Conservation (phyloP, 1,140 invertebrate genomes). For the Musca vetustissima region DNA sequence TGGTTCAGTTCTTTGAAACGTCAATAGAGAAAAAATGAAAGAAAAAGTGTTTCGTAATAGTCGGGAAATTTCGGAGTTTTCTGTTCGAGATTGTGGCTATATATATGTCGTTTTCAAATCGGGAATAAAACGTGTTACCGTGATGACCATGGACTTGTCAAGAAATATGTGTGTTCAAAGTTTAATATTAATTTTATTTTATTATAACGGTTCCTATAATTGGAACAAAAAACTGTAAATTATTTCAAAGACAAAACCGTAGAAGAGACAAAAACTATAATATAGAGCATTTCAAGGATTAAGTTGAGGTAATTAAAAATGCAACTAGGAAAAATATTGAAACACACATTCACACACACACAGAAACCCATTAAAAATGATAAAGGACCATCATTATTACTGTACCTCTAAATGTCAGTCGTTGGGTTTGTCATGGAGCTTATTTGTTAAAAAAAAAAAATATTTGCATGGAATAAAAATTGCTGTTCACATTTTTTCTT, state of each 20-base stretch:
- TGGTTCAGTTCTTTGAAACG: neutral
- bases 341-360: too few relatives aligned
- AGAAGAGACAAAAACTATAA: conserved; percentile 8
- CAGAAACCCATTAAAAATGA: too few relatives aligned
- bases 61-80: neutral
- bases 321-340: too few relatives aligned
- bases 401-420: too few relatives aligned
- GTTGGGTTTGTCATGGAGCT: too few relatives aligned
- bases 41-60: conserved; percentile 8
- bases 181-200: conserved; percentile 56
- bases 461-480: too few relatives aligned
- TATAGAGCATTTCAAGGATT: neutral
- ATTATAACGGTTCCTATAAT: conserved; percentile 56
- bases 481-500: too few relatives aligned
- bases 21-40: too few relatives aligned
- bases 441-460: too few relatives aligned
- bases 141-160: conserved; percentile 39
- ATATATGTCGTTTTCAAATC: neutral
- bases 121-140: too few relatives aligned
- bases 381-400: too few relatives aligned
- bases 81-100: neutral
- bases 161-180: conserved; percentile 51
- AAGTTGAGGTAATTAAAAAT: too few relatives aligned
- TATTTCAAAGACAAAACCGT: neutral
- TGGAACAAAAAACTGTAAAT: conserved; percentile 54